Conservation (phyloP, 1,140 invertebrate genomes). For the Meloidogyne exigua region DNA sequence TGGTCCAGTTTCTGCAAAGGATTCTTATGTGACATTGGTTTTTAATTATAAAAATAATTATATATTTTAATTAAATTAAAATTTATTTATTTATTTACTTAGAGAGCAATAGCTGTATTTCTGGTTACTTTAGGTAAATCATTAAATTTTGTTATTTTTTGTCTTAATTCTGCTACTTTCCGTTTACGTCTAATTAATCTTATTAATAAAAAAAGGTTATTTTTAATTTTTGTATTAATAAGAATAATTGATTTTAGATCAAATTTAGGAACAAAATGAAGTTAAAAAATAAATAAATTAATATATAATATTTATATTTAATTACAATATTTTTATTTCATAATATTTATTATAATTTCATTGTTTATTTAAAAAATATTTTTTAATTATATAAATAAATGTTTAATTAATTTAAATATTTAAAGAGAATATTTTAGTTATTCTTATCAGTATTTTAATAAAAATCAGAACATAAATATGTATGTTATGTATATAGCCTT, state of each 20-base stretch:
- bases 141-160: slow-evolving; percentile 46
- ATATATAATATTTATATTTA: no score
- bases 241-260: not conserved
- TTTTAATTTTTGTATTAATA: not conserved
- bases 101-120: slow-evolving; percentile 33
- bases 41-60: not conserved
- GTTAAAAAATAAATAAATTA: no score
- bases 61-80: not conserved
- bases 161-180: slow-evolving; percentile 42
- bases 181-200: slow-evolving; percentile 26
- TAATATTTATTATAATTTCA: no score
- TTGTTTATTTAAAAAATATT: no score
- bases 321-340: no score
- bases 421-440: not conserved
- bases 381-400: no score
- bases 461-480: not conserved
- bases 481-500: no score
- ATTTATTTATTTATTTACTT: not conserved
- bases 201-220: slow-evolving; percentile 20
- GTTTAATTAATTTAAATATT: no score
- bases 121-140: slow-evolving; percentile 42
- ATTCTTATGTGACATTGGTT: slow-evolving; percentile 27
- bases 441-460: not conserved
- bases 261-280: not conserved
- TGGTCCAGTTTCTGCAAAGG: slow-evolving; percentile 14